Base-by-base conservation (phyloP, 2,113 vertebrate species). In the Irena cyanogastra region DNA sequence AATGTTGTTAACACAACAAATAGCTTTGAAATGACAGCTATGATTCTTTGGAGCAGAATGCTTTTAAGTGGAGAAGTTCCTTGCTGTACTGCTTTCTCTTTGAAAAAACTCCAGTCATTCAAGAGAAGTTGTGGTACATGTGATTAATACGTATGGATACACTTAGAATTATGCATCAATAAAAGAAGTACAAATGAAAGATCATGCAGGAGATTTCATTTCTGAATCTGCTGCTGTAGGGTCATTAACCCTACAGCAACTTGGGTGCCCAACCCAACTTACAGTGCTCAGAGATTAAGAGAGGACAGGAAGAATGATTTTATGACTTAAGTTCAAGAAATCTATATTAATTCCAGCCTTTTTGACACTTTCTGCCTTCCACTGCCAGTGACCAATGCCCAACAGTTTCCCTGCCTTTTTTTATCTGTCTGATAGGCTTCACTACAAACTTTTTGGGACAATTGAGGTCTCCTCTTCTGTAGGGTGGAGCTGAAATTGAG, bases 21-120 rank as follows among this genome's bases (percentile, higher is more conserved):
- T 87, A 87, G 69, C 60, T 42, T 94, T 74, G 92, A 84, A 81
- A 80, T 93, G 92, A 93, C 90, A 95, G 42, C 68, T 35, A 33
- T 88, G 66, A 84, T 82, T 95, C 79, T 78, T 77, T 93, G 76
- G 64, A 69, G 60, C 45, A 93, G 89, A 96, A 97, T 88, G 79
- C 44, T 93, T 96, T 79, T 78, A 85, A 94, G 91, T 52, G 79
- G 68, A 78, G 77, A 91, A 92, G 83, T 87, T 96, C 65, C 72
- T 87, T 70, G 8, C 37, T 69, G 35, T 64, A 65, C 31, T 91
- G 61, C 79, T 81, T 95, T 93, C 42, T 74, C 35, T 83, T 89
- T 81, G 56, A 57, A 89, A 95, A 85, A 92, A 53, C 2, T 5
- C 47, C 59, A 89, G 18, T 64, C 39, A 44, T 91, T 96, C 66